Conservation (phyloP, 2,888 invertebrate species). For the Protonemura montana region DNA sequence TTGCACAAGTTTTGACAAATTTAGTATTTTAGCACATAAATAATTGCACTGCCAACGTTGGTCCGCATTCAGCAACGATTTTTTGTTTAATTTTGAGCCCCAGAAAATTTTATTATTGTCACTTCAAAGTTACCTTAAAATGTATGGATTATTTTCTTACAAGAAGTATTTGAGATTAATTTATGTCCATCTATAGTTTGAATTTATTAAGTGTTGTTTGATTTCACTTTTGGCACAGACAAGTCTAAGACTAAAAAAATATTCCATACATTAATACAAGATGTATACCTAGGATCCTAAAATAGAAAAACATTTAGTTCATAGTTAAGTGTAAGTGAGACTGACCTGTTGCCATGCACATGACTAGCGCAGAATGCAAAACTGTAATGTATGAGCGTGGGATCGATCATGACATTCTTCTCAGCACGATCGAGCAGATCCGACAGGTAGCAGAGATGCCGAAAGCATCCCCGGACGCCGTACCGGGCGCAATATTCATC, state of each 20-base stretch:
- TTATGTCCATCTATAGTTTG: background rate
- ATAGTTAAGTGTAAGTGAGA: no score
- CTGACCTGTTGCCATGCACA: slow-evolving; percentile 97
- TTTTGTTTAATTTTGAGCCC: background rate
- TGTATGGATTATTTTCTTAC: background rate
- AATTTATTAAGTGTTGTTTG: background rate
- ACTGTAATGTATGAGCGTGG: slow-evolving; percentile 97
- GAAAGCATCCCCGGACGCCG: slow-evolving; percentile 95
- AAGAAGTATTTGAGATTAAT: background rate
- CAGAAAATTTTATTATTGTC: background rate
- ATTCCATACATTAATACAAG: slow-evolving; percentile 14
- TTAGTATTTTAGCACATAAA: background rate
- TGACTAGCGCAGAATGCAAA: slow-evolving; percentile 99
- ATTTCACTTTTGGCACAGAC: no score
- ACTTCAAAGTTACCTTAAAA: background rate
- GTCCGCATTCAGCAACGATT: background rate
- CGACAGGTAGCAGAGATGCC: slow-evolving; percentile 94
- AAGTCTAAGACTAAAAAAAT: background rate
- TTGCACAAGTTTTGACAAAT: background rate
- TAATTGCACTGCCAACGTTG: background rate
- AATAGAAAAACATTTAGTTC: background rate
- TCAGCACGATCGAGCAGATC: slow-evolving; percentile 96
- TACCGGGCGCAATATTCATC: slow-evolving; percentile 98
- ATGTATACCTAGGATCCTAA: background rate
- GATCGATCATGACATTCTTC: slow-evolving; percentile 92